A percentile compares a stretch with the other conserved stretches of the same genome.
Conservation (phyloP, 2,888 invertebrate species). For the Rhagium mordax region DNA sequence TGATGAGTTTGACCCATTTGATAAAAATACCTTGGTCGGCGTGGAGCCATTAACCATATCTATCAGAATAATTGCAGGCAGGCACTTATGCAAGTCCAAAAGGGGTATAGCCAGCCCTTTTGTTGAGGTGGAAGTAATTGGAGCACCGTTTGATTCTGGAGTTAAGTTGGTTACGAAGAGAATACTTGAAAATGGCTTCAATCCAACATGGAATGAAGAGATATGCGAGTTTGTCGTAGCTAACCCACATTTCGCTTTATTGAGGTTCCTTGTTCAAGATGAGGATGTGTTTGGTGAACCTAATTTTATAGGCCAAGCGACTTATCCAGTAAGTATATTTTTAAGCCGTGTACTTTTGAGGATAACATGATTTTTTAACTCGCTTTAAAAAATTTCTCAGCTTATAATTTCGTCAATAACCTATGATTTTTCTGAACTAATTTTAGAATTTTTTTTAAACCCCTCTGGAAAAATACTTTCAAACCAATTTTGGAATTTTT, state of each 20-base stretch:
- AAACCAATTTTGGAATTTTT: too few species aligned
- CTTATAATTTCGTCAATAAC: too few species aligned
- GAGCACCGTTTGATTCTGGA: constrained; percentile 90
- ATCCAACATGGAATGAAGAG: constrained; percentile 92
- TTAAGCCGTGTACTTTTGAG: too few species aligned
- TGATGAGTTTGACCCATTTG: constrained; percentile 85
- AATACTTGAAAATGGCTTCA: constrained; percentile 90
- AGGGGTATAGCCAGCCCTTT: constrained; percentile 91
- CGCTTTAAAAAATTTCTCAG: too few species aligned
- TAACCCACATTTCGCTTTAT: constrained; percentile 87
- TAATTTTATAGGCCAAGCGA: constrained; percentile 97
- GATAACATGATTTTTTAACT: too few species aligned
- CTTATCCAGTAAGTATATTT: constrained; percentile 83
- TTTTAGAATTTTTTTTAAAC: too few species aligned
- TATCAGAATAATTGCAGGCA: constrained; percentile 88
- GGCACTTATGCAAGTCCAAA: constrained; percentile 85
- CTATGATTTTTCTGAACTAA: too few species aligned
- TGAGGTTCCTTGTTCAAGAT: constrained; percentile 92
- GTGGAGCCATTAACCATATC: constrained; percentile 77
- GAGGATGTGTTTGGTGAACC: constrained; percentile 98
- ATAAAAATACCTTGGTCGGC: constrained; percentile 75
- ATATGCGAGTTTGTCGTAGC: constrained; percentile 85
- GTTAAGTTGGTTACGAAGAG: constrained; percentile 85
- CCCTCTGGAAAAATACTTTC: too few species aligned
- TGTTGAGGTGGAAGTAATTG: constrained; percentile 92